phyloP scores from a whole-genome alignment of 2,888 invertebrate genomes.

The Brachyopa scutellaris region DNA sequence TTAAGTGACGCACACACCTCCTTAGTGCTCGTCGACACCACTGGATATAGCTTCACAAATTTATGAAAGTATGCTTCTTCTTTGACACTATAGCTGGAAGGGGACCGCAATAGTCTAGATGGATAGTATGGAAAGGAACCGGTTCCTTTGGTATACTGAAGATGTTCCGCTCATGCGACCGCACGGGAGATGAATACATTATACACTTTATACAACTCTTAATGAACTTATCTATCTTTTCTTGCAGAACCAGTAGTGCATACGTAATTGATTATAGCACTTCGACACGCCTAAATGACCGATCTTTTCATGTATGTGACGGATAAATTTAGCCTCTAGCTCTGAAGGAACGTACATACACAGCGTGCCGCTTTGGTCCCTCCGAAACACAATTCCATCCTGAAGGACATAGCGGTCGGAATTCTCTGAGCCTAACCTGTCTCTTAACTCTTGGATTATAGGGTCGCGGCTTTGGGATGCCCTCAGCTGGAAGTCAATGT shows the following conservation, averaged over 20 bases:
- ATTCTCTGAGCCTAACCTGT: background rate
- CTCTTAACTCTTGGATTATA: background rate
- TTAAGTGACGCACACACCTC: too few species aligned
- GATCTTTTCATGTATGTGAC: slow-evolving; percentile 42
- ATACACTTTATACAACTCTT: too few species aligned
- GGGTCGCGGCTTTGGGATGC: too few species aligned
- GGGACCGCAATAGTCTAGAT: slow-evolving; percentile 2
- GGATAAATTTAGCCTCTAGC: slow-evolving; percentile 39
- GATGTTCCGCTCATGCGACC: slow-evolving; percentile 75
- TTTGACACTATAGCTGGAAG: too few species aligned
- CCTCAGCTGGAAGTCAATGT: slow-evolving; percentile 4
- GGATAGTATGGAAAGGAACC: slow-evolving; percentile 77
- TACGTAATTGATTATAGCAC: too few species aligned
- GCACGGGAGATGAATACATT: slow-evolving; percentile 76
- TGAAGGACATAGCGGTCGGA: background rate
- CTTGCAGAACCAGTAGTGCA: too few species aligned
- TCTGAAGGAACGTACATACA: slow-evolving; percentile 38
- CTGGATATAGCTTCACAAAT: too few species aligned
- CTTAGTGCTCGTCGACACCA: too few species aligned
- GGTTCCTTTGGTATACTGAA: slow-evolving; percentile 78
- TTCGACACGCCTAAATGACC: slow-evolving; percentile 56
- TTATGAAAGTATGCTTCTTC: too few species aligned
- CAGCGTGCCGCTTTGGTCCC: background rate
- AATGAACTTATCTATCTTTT: too few species aligned
- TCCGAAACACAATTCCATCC: background rate